Evolutionary conservation across 2,797 vertebrate genomes (phyloP), one percentile per base, ranked within the genome.

Genomic region (Telmatherina bonti): DNA sequence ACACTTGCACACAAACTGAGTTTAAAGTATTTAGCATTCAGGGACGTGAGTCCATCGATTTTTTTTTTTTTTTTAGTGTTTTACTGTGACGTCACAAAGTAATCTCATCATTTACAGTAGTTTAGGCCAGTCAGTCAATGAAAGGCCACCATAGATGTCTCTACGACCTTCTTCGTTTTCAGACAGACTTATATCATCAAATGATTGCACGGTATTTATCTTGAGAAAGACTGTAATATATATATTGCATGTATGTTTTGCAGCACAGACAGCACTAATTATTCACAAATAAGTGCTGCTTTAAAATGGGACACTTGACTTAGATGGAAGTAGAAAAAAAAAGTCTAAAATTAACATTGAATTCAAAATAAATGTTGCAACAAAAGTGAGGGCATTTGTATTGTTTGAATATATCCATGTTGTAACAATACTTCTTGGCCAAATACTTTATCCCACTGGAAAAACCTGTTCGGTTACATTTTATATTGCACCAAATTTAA

Each of bases 21-120:
- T n/a, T n/a, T n/a, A n/a, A n/a, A n/a, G 83, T 79, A 8, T 81
- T 89, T 77, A 86, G 80, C 80, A 89, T 88, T 85, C 87, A 84
- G 74, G 65, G 70, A 82, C 71, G 75, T 79, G 76, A 70, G 80
- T 59, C 26, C 78, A 87, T 88, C 81, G 87, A 88, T 88, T 77
- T 45, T n/a, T n/a, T n/a, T n/a, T n/a, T n/a, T n/a, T n/a, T n/a
- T n/a, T 81, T 60, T 65, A 66, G 67, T n/a, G 67, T 57, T 9
- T 16, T 8, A 35, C 30, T 52, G 71, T 88, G 87, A 89, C 72
- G 76, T 91, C 87, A 89, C 72, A 41, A 60, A 24, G 55, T 81
- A 81, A 88, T 87, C 52, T 75, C 82, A 88, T 85, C 56, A 64
- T 77, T 78, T 68, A 80, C 68, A 63, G 80, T 73, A 69, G 82